These are phyloP conservation scores for Lycocerus yunnanus DNA, from an alignment of 2,888 invertebrate species.

Conservation along the genomic window DNA sequence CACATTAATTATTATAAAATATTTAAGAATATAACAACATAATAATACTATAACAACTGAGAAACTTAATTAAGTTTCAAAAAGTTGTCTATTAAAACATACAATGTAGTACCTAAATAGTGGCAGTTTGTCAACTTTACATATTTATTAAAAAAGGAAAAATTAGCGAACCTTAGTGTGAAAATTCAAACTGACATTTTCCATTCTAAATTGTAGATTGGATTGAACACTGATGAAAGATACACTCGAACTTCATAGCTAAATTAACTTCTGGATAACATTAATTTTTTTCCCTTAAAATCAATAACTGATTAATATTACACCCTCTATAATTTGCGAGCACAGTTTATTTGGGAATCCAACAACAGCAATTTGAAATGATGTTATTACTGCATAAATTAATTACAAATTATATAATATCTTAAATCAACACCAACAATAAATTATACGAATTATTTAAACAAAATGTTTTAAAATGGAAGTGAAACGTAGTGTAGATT, in stretches of 20 bases:
- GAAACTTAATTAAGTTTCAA: background rate
- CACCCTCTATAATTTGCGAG: background rate
- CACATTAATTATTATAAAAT: background rate
- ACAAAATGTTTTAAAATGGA: background rate
- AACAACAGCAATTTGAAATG: background rate
- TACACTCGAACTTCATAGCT: background rate
- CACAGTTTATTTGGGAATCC: background rate
- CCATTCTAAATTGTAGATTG: too few species aligned
- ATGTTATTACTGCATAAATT: background rate
- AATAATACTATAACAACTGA: background rate
- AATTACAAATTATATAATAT: background rate
- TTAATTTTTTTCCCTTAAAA: background rate
- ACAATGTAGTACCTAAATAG: background rate
- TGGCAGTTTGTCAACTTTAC: background rate
- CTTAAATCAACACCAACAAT: background rate
- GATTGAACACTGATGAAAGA: too few species aligned
- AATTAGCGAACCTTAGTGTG: background rate
- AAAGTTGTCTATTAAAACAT: too few species aligned
- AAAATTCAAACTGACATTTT: background rate
- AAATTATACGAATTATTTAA: background rate
- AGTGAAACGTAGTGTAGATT: background rate
- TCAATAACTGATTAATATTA: background rate
- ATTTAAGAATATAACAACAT: background rate
- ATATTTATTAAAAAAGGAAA: background rate
- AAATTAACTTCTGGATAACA: background rate